Conservation (phyloP, 2,888 invertebrate genomes). For the Bimastos eiseni region DNA sequence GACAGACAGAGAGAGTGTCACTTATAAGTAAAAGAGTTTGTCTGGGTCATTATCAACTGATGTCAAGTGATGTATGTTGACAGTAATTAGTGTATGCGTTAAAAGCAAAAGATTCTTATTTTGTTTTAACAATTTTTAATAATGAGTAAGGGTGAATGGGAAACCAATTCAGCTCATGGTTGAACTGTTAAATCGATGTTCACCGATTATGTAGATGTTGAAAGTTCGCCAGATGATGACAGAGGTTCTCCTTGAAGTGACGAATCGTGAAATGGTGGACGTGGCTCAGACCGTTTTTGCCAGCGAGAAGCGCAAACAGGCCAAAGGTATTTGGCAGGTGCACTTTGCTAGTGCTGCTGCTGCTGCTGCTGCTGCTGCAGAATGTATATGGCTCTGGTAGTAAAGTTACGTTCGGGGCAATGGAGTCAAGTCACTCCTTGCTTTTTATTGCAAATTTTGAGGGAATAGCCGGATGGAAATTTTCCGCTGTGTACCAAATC, state of each 20-base stretch:
- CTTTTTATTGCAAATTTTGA: not conserved
- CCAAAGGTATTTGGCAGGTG: slow-evolving; percentile 55
- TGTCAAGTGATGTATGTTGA: not conserved
- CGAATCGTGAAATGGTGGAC: slow-evolving; percentile 82
- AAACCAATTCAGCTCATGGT: too few relatives aligned
- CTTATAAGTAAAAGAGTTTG: not conserved
- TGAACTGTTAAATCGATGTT: not conserved
- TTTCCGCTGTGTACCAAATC: too few relatives aligned
- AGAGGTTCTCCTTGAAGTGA: slow-evolving; percentile 90
- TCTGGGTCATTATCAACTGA: too few relatives aligned
- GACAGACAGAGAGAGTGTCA: not conserved
- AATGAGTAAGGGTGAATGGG: too few relatives aligned
- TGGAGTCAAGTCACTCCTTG: not conserved
- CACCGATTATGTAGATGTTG: slow-evolving; percentile 70
- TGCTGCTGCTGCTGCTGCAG: not conserved
- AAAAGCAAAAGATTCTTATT: not conserved
- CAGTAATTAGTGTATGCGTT: not conserved
- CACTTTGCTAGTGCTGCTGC: slow-evolving; percentile 1
- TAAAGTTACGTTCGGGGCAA: not conserved
- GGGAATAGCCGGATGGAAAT: too few relatives aligned
- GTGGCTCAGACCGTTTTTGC: slow-evolving; percentile 84
- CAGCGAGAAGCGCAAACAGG: slow-evolving; percentile 66
- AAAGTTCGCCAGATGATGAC: slow-evolving; percentile 85
- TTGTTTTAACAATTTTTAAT: not conserved
- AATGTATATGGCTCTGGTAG: not conserved